Conservation (phyloP, 2,797 vertebrate genomes). For the Margarornis squamiger region DNA sequence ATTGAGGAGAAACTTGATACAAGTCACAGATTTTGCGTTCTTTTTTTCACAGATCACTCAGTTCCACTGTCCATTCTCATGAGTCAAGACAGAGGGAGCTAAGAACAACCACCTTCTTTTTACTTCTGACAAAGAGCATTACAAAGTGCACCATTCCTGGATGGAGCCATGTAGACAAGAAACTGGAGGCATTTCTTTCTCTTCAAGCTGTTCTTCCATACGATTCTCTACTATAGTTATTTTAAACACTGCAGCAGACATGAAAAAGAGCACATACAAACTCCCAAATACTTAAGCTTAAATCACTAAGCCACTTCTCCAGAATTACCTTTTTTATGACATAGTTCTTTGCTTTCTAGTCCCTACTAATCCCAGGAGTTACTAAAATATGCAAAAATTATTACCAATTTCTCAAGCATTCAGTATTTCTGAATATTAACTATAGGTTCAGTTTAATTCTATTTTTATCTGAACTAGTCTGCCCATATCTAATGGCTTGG, state of each 20-base stretch:
- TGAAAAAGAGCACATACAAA: neutral
- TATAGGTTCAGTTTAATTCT: neutral
- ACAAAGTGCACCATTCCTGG: neutral
- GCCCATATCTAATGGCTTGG: neutral
- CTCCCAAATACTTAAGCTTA: neutral
- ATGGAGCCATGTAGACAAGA: neutral
- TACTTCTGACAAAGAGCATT: neutral
- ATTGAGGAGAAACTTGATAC: neutral
- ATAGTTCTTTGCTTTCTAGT: neutral
- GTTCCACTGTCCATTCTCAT: neutral
- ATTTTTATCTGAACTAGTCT: slow-evolving; percentile 11
- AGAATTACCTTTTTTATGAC: neutral
- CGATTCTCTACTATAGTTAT: neutral
- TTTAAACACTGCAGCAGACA: neutral
- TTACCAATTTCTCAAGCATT: neutral
- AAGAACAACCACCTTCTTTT: neutral
- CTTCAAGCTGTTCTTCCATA: neutral
- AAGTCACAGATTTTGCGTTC: neutral
- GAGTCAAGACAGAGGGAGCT: neutral
- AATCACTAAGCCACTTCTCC: neutral
- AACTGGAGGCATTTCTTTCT: neutral
- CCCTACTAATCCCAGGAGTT: neutral
- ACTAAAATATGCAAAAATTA: neutral
- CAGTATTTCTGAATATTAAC: neutral
- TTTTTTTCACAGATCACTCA: neutral